Conservation (phyloP, 2,113 vertebrate genomes). For the Steatornis caripensis region DNA sequence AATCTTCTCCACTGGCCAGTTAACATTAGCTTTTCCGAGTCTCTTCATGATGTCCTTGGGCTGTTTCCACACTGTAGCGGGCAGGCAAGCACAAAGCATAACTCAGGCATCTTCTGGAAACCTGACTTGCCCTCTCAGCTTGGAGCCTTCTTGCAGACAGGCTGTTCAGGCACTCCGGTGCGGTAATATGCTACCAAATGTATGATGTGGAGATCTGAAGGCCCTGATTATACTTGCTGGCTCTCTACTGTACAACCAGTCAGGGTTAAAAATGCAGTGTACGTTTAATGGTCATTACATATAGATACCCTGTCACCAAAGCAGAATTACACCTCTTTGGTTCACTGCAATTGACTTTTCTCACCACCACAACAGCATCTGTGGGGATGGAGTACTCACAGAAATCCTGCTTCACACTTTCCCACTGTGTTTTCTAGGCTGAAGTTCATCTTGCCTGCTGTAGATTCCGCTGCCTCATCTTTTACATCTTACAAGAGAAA, state of each 20-base stretch:
- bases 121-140: not conserved
- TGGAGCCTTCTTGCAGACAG: not conserved
- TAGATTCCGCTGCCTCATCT: not conserved
- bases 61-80: not conserved
- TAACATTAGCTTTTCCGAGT: not conserved
- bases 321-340: not conserved
- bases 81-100: not conserved
- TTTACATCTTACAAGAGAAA: not conserved
- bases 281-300: not conserved
- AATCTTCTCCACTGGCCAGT: not conserved
- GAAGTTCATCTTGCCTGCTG: not conserved
- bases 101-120: not conserved
- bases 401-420: not conserved
- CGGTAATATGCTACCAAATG: not conserved
- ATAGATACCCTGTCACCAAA: not conserved
- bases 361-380: not conserved
- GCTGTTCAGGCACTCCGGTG: not conserved
- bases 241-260: not conserved
- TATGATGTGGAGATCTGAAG: not conserved
- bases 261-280: not conserved
- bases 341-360: not conserved
- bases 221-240: not conserved
- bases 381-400: not conserved
- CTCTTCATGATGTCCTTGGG: not conserved
- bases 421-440: not conserved